Evolutionary conservation across 1,140 invertebrate species (phyloP).

Genomic region (Drosophila lini): DNA sequence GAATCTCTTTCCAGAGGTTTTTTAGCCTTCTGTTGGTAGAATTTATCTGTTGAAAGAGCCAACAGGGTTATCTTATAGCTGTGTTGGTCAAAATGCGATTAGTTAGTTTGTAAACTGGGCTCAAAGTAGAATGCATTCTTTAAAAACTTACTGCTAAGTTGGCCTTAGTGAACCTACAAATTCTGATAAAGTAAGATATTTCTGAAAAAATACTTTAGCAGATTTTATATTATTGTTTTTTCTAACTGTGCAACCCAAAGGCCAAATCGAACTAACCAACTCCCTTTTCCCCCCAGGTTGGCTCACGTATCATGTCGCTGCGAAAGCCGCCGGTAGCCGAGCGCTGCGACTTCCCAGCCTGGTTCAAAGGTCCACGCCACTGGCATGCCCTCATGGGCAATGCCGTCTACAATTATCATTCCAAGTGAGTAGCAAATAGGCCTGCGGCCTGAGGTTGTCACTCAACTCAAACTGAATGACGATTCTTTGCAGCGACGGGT

Average conservation of each 20-base stretch:
- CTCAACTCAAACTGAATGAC: conserved; percentile 37
- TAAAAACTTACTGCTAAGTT: background rate
- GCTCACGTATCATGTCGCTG: conserved; percentile 83
- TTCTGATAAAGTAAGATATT: background rate
- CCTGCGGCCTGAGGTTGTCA: conserved; percentile 60
- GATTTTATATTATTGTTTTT: background rate
- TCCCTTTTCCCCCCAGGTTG: conserved; percentile 60
- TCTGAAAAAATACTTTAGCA: too few species aligned
- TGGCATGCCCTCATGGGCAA: conserved; percentile 84
- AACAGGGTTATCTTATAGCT: background rate
- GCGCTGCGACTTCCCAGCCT: conserved; percentile 84
- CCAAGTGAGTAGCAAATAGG: conserved; percentile 77
- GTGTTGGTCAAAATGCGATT: background rate
- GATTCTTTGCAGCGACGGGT: conserved; percentile 75
- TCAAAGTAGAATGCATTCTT: background rate
- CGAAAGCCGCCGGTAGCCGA: conserved; percentile 82
- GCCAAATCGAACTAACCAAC: conserved; percentile 18
- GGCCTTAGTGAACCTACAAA: background rate
- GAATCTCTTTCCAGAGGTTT: background rate
- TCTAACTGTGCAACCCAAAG: background rate
- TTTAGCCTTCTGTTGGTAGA: background rate
- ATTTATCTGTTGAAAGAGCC: background rate
- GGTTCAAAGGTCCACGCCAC: conserved; percentile 84
- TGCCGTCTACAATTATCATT: conserved; percentile 83
- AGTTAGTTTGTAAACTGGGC: background rate